These are phyloP conservation scores for Clivina fossor DNA, from an alignment of 2,888 invertebrate genomes.

Conservation along the genomic window DNA sequence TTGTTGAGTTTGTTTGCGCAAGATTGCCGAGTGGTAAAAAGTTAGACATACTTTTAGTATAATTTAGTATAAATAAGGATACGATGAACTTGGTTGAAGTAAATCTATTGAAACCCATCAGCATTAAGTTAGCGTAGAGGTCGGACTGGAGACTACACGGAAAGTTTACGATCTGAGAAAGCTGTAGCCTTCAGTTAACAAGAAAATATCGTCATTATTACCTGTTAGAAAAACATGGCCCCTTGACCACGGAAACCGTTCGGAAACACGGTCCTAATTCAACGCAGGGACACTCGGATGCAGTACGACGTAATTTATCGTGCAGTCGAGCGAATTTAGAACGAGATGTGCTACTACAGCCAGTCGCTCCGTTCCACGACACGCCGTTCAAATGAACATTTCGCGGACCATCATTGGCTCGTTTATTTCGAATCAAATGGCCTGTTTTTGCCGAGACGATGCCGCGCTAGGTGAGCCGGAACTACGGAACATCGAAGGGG, in stretches of 20 bases:
- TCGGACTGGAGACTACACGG: too few species aligned
- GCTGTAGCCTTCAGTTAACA: conserved; percentile 18
- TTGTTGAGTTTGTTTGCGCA: too few species aligned
- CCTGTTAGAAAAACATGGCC: conserved; percentile 26
- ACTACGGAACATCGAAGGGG: conserved; percentile 8
- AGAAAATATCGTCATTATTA: conserved; percentile 31
- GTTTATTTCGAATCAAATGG: conserved; percentile 46
- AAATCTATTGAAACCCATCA: conserved; percentile 4
- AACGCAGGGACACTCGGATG: conserved; percentile 29
- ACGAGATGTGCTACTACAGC: too few species aligned
- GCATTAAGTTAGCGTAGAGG: background rate
- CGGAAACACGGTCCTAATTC: conserved; percentile 20
- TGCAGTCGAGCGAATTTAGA: conserved; percentile 23
- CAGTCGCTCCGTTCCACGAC: background rate
- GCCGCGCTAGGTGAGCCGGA: conserved; percentile 10
- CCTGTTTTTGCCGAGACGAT: conserved; percentile 41
- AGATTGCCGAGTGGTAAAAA: too few species aligned
- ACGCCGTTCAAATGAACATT: conserved; percentile 47
- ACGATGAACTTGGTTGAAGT: conserved; percentile 2
- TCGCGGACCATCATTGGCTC: conserved; percentile 48
- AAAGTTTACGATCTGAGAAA: background rate
- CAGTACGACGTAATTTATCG: conserved; percentile 23
- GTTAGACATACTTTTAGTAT: too few species aligned
- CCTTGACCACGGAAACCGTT: conserved; percentile 8
- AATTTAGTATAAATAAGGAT: background rate